Evolutionary conservation across 1,140 invertebrate genomes (phyloP).

Genomic region (Drosophila rhopaloa): DNA sequence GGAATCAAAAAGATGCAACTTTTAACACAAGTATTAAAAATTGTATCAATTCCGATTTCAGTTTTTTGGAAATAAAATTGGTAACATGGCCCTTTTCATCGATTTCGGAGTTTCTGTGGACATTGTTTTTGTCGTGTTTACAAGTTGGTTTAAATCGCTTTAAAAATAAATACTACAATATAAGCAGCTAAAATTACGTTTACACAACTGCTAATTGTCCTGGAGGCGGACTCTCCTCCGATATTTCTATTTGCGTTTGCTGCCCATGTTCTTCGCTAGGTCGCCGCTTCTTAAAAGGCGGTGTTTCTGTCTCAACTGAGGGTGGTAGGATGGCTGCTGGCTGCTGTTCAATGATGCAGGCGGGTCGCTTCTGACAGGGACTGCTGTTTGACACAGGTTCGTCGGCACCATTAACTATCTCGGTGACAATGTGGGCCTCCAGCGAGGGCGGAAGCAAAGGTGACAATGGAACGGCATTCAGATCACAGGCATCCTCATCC

Average conservation of each 20-base stretch:
- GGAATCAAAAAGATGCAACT: neutral
- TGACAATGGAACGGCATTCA: slow-evolving; percentile 66
- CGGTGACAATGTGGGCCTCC: slow-evolving; percentile 76
- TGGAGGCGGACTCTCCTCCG: slow-evolving; percentile 36
- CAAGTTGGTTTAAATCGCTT: slow-evolving; percentile 44
- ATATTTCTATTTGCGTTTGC: slow-evolving; percentile 5
- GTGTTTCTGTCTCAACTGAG: slow-evolving; percentile 35
- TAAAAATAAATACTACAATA: slow-evolving; percentile 69
- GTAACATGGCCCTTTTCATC: slow-evolving; percentile 3
- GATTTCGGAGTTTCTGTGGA: slow-evolving; percentile 61
- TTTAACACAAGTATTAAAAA: slow-evolving; percentile 2
- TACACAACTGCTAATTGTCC: slow-evolving; percentile 54
- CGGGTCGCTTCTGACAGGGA: slow-evolving; percentile 57
- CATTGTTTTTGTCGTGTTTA: slow-evolving; percentile 30
- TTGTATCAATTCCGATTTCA: neutral
- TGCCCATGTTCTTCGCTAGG: slow-evolving; percentile 36
- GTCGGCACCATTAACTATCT: slow-evolving; percentile 50
- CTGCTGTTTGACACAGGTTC: slow-evolving; percentile 20
- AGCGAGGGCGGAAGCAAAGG: slow-evolving; percentile 67
- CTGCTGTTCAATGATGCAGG: slow-evolving; percentile 13
- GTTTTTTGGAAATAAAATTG: slow-evolving; percentile 3
- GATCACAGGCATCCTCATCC: slow-evolving; percentile 57
- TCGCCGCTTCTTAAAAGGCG: slow-evolving; percentile 59
- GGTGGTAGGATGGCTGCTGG: neutral
- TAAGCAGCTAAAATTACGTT: slow-evolving; percentile 47